Percentiles rank a stretch among this genome's conserved stretches.
Evolutionary conservation across 1,140 invertebrate genomes (phyloP).

Genomic region (Trachelipus rathkii): DNA sequence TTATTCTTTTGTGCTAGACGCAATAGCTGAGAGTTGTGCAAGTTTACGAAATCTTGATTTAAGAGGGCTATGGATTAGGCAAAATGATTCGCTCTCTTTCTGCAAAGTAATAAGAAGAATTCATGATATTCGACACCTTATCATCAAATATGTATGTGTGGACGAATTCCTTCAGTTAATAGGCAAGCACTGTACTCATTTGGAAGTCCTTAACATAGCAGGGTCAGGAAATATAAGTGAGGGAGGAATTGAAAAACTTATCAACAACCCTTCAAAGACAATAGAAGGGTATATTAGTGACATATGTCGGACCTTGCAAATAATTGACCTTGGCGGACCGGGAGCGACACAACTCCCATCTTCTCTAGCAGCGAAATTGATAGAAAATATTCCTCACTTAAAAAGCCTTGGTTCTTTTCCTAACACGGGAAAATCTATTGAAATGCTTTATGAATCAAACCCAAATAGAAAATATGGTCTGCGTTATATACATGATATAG

Average conservation of each 20-base stretch:
- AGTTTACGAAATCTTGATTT: slow-evolving; percentile 23
- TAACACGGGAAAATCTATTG: slow-evolving; percentile 20
- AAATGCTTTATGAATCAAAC: slow-evolving; percentile 21
- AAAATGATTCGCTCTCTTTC: slow-evolving; percentile 24
- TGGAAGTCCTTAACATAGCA: slow-evolving; percentile 28
- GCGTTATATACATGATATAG: slow-evolving; percentile 20
- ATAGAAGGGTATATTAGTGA: not conserved
- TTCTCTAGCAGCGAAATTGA: slow-evolving; percentile 3
- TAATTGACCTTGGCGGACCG: slow-evolving; percentile 27
- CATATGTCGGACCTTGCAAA: slow-evolving; percentile 3
- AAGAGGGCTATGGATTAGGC: slow-evolving; percentile 23
- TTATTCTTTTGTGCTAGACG: slow-evolving; percentile 23
- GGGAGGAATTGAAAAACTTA: slow-evolving; percentile 16
- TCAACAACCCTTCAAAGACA: slow-evolving; percentile 11
- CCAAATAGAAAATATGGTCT: slow-evolving; percentile 21
- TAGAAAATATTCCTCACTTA: slow-evolving; percentile 23
- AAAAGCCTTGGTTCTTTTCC: slow-evolving; percentile 25
- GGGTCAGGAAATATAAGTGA: slow-evolving; percentile 29
- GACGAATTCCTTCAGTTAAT: slow-evolving; percentile 23
- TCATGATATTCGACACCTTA: slow-evolving; percentile 21
- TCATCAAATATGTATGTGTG: slow-evolving; percentile 19
- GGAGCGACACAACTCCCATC: slow-evolving; percentile 20
- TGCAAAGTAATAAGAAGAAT: slow-evolving; percentile 23
- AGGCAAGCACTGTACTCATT: slow-evolving; percentile 21
- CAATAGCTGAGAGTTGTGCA: slow-evolving; percentile 21